Percentiles rank a stretch among this genome's conserved stretches.
These are phyloP conservation scores for Hemicentrotus pulcherrimus DNA, from an alignment of 35 echinoderm and acorn worm genomes.

Conservation along the genomic window DNA sequence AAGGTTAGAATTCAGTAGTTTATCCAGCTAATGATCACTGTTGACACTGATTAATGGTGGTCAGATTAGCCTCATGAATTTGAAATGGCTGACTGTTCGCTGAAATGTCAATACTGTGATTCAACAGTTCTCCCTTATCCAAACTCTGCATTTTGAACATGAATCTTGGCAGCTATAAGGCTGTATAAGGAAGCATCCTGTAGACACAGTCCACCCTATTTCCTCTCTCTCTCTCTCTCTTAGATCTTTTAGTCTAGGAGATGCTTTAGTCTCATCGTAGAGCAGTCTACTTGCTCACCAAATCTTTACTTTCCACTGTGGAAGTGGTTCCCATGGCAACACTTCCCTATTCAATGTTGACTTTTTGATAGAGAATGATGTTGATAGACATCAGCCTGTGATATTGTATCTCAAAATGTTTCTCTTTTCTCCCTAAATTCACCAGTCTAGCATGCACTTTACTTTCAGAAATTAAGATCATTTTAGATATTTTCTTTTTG, in stretches of 20 bases:
- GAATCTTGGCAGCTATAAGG: background rate
- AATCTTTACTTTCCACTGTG: background rate
- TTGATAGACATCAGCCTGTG: background rate
- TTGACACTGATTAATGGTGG: background rate
- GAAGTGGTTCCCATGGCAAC: background rate
- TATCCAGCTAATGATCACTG: background rate
- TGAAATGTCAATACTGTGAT: background rate
- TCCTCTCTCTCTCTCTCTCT: background rate
- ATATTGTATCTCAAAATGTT: background rate
- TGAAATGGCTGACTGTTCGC: background rate
- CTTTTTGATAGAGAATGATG: background rate
- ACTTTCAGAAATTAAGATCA: background rate
- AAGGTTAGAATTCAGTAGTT: background rate
- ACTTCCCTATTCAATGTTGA: background rate
- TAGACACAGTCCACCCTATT: background rate
- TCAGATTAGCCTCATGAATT: background rate
- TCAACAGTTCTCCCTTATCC: background rate
- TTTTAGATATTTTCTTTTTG: background rate
- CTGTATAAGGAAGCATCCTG: background rate
- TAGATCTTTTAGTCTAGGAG: background rate
- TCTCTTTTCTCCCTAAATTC: background rate
- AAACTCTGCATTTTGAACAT: background rate
- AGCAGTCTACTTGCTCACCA: background rate
- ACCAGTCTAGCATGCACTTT: background rate
- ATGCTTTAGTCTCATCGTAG: background rate